Percentiles rank a stretch among this genome's conserved stretches.
These are phyloP conservation scores for Spinibarbus caldwelli DNA, from an alignment of 2,797 vertebrate species.

Conservation along the genomic window DNA sequence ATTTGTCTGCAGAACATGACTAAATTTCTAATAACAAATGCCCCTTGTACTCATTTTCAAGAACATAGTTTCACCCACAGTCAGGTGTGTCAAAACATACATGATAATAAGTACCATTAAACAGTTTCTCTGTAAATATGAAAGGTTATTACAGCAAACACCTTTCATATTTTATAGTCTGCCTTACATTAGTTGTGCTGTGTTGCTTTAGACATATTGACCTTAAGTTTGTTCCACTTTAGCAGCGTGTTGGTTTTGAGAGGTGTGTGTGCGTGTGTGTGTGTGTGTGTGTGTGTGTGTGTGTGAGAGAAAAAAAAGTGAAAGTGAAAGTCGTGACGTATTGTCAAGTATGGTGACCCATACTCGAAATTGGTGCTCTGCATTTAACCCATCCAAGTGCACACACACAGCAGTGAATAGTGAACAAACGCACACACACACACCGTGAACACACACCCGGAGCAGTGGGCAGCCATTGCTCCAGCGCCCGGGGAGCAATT, in stretches of 20 bases:
- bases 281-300: not conserved
- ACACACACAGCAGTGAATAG: no score
- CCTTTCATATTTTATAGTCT: not conserved
- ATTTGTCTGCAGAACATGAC: not conserved
- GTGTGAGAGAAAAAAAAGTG: no score
- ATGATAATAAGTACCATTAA: slow-evolving; percentile 6
- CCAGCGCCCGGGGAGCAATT: no score
- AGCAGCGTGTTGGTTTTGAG: slow-evolving; percentile 9
- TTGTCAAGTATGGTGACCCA: no score
- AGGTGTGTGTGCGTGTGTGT: not conserved
- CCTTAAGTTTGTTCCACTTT: slow-evolving; percentile 31
- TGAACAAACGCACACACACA: no score
- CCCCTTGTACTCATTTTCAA: not conserved
- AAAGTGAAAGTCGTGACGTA: no score
- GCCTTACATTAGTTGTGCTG: not conserved
- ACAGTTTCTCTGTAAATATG: not conserved
- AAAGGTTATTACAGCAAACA: slow-evolving; percentile 43
- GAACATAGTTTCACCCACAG: not conserved
- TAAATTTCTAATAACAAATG: not conserved
- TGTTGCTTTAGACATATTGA: slow-evolving; percentile 19
- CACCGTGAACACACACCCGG: no score
- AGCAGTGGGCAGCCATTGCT: no score
- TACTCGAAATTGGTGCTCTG: no score
- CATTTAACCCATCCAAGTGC: no score
- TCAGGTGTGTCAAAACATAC: not conserved